Evolutionary conservation across 2,797 vertebrate genomes (phyloP).

Genomic region (Cercopithecus mitis): DNA sequence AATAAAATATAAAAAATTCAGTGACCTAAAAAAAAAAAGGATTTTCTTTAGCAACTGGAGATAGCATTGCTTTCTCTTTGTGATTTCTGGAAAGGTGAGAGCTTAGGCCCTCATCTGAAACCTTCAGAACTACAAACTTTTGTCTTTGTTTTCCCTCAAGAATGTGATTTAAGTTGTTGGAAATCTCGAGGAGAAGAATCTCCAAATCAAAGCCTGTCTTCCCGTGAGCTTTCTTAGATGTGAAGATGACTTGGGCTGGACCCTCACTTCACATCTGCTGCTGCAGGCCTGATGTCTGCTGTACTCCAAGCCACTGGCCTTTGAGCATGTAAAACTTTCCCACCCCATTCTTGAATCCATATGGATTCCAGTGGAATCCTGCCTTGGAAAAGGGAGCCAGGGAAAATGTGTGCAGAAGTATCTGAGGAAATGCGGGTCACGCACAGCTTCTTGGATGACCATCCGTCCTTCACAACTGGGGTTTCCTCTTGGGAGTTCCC

Average conservation of each 20-base stretch:
- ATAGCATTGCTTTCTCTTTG: slow-evolving; percentile 19
- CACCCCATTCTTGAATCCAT: slow-evolving; percentile 46
- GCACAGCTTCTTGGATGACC: neutral
- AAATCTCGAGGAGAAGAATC: neutral
- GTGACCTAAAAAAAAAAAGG: neutral
- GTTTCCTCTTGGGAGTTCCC: slow-evolving; percentile 37
- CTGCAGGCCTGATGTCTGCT: neutral
- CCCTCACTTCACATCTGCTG: neutral
- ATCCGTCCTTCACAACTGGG: neutral
- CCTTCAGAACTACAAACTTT: neutral
- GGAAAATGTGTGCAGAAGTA: neutral
- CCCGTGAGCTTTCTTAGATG: neutral
- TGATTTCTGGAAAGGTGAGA: slow-evolving; percentile 46
- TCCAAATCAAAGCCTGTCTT: slow-evolving; percentile 46
- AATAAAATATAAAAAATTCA: neutral
- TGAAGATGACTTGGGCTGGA: neutral
- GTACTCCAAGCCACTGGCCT: neutral
- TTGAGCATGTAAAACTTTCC: neutral
- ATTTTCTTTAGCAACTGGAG: neutral
- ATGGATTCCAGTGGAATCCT: slow-evolving; percentile 50
- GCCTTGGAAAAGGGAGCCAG: slow-evolving; percentile 34
- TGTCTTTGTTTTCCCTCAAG: slow-evolving; percentile 34
- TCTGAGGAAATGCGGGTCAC: neutral
- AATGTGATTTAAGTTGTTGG: slow-evolving; percentile 23
- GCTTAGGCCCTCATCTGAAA: neutral